A percentile compares a stretch with the other conserved stretches of the same genome.
These are phyloP conservation scores for Maconellicoccus hirsutus DNA, from an alignment of 1,140 invertebrate genomes.

Conservation along the genomic window DNA sequence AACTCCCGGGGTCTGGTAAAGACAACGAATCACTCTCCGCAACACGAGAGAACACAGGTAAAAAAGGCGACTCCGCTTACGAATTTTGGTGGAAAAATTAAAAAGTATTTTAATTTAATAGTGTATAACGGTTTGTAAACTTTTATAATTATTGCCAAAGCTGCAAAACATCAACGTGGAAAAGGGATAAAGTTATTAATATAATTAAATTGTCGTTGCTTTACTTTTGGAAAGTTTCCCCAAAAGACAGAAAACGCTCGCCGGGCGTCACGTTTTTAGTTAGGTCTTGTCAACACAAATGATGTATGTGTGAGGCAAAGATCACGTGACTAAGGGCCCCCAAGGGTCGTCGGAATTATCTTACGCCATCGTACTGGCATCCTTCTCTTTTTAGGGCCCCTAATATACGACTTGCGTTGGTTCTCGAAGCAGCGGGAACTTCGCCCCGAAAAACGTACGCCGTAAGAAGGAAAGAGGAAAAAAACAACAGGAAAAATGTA, in stretches of 20 bases:
- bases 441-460: neutral
- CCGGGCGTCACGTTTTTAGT: slow-evolving; percentile 1
- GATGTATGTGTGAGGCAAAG: slow-evolving; percentile 7
- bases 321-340: slow-evolving; percentile 6
- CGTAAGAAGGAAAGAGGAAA: neutral
- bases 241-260: slow-evolving; percentile 7
- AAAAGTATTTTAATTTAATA: neutral
- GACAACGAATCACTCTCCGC: no score
- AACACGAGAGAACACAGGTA: no score
- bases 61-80: no score
- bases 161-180: neutral
- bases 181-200: neutral
- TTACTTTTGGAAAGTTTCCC: neutral
- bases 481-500: neutral
- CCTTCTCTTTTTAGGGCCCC: neutral
- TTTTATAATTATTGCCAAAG: neutral
- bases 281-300: neutral
- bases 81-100: no score
- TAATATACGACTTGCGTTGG: neutral
- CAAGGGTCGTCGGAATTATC: slow-evolving; percentile 7
- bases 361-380: neutral
- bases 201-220: neutral
- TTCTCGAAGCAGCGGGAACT: neutral
- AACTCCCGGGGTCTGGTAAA: no score
- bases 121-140: neutral